phyloP scores from a whole-genome alignment of 2,113 vertebrate genomes.

The Ranitomeya imitator region DNA sequence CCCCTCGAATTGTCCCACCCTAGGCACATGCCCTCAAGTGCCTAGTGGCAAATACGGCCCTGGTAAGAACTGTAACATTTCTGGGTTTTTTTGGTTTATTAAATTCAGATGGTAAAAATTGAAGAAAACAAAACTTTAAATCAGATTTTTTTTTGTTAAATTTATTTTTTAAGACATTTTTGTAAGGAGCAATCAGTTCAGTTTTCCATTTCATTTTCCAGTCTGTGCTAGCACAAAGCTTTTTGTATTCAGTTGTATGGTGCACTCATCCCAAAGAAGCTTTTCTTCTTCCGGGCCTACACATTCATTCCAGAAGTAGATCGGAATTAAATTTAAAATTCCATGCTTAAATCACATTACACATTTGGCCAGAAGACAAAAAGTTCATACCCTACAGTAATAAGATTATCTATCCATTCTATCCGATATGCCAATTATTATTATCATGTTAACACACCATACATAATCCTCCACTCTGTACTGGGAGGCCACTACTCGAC shows the following conservation, averaged over 20 bases:
- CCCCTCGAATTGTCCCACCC: too few relatives aligned
- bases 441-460: conserved; percentile 33
- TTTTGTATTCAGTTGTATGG: not conserved
- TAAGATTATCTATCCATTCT: conserved; percentile 25
- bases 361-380: conserved; percentile 37
- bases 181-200: not conserved
- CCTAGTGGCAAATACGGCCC: too few relatives aligned
- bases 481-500: not conserved
- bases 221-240: too few relatives aligned
- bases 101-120: too few relatives aligned
- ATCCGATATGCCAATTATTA: conserved; percentile 45
- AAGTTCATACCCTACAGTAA: conserved; percentile 41
- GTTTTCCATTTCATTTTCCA: not conserved
- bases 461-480: conserved; percentile 17
- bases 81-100: too few relatives aligned
- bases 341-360: conserved; percentile 46
- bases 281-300: not conserved
- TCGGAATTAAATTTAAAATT: conserved; percentile 31
- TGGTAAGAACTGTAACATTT: too few relatives aligned
- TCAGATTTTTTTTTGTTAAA: too few relatives aligned
- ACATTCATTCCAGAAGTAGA: conserved; percentile 1
- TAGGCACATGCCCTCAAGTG: too few relatives aligned
- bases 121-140: too few relatives aligned
- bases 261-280: not conserved
- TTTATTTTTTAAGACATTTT: not conserved